phyloP scores from a whole-genome alignment of 2,888 invertebrate species.

The Drosophila sordidula region DNA sequence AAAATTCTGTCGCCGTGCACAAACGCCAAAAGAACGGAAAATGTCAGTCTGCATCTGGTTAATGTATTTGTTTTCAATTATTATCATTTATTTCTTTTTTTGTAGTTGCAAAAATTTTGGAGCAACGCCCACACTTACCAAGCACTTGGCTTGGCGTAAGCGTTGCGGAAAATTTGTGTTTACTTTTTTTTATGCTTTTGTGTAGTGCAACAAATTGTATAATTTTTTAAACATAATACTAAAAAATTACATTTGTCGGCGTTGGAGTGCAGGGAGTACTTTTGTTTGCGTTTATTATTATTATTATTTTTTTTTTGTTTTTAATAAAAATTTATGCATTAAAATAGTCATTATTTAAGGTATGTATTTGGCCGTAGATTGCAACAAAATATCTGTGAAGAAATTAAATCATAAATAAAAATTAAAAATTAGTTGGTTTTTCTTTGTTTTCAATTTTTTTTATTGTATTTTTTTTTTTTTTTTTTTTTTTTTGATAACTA shows the following conservation, averaged over 20 bases:
- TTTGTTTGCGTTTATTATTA: slow-evolving; percentile 32
- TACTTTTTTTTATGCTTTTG: slow-evolving; percentile 18
- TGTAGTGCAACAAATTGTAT: slow-evolving; percentile 68
- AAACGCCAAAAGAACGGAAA: slow-evolving; percentile 52
- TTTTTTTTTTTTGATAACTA: slow-evolving; percentile 47
- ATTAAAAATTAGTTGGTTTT: slow-evolving; percentile 71
- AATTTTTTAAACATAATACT: slow-evolving; percentile 70
- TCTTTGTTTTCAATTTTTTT: slow-evolving; percentile 34
- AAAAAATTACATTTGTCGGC: slow-evolving; percentile 77
- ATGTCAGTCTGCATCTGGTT: slow-evolving; percentile 47
- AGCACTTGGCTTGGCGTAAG: slow-evolving; percentile 5
- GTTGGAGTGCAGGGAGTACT: slow-evolving; percentile 73
- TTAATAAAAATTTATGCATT: slow-evolving; percentile 71
- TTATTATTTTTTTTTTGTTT: slow-evolving; percentile 28
- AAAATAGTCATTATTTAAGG: slow-evolving; percentile 80
- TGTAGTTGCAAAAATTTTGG: slow-evolving; percentile 61
- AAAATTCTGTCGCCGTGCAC: slow-evolving; percentile 68
- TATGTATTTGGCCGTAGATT: slow-evolving; percentile 85
- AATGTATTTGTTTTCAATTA: slow-evolving; percentile 33
- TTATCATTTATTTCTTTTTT: slow-evolving; percentile 27
- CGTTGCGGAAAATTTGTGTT: slow-evolving; percentile 17
- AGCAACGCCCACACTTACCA: slow-evolving; percentile 2
- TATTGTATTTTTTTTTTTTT: slow-evolving; percentile 20
- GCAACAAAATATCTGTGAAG: slow-evolving; percentile 85
- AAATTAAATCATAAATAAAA: slow-evolving; percentile 83